A percentile compares a stretch with the other conserved stretches of the same genome.
Conservation (phyloP, 2,888 invertebrate genomes). For the Saturnia pavonia region DNA sequence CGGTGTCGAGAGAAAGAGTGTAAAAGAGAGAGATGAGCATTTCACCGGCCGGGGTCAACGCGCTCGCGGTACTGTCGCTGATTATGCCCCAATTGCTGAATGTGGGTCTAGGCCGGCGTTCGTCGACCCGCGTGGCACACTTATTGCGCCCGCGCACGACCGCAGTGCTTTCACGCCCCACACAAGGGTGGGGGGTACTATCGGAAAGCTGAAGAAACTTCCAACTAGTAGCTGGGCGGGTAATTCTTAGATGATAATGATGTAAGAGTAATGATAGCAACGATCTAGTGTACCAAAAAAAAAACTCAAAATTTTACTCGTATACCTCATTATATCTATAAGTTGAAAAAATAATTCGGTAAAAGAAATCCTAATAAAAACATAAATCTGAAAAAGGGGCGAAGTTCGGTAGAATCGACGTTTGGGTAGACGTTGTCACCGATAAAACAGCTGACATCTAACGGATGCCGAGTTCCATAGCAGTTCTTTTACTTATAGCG, state of each 20-base stretch:
- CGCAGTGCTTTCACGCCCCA: constrained; percentile 76
- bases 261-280: too few species aligned
- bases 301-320: too few species aligned
- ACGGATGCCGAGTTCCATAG: too few species aligned
- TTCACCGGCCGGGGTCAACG: constrained; percentile 80
- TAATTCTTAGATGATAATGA: constrained; percentile 27
- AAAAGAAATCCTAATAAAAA: too few species aligned
- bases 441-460: too few species aligned
- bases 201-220: constrained; percentile 73
- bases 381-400: too few species aligned
- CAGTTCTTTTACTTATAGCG: too few species aligned
- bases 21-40: constrained; percentile 78
- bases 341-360: too few species aligned
- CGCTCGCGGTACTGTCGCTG: constrained; percentile 79
- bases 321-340: too few species aligned
- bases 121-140: constrained; percentile 80
- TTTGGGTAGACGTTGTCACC: too few species aligned
- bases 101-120: constrained; percentile 83
- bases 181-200: constrained; percentile 57
- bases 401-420: too few species aligned
- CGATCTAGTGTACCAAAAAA: too few species aligned
- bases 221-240: constrained; percentile 41
- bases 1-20: constrained; percentile 77
- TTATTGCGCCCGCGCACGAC: constrained; percentile 71
- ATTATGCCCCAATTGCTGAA: constrained; percentile 80